These are phyloP conservation scores for Meleagris gallopavo DNA, from an alignment of 2,113 vertebrate species.

Conservation along the genomic window DNA sequence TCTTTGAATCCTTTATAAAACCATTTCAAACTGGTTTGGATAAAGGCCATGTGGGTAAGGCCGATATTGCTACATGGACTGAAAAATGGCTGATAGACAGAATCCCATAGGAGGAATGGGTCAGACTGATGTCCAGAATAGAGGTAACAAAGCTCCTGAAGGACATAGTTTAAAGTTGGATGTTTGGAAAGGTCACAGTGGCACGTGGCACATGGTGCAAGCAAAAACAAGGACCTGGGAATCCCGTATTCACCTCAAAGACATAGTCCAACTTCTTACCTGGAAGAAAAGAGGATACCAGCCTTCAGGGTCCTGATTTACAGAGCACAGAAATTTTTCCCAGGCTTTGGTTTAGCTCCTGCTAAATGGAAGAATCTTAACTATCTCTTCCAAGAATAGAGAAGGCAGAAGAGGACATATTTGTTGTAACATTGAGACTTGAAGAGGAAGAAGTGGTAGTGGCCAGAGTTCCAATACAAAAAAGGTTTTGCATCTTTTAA, in stretches of 20 bases:
- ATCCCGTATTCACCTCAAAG: background rate
- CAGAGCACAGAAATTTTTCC: background rate
- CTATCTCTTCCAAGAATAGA: background rate
- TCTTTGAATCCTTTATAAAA: background rate
- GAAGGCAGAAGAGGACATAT: background rate
- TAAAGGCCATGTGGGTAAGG: background rate
- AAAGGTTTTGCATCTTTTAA: background rate
- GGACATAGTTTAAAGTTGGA: background rate
- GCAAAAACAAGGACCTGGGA: background rate
- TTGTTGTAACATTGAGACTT: background rate
- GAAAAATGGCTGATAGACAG: background rate
- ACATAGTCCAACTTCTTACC: background rate
- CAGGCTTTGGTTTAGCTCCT: background rate
- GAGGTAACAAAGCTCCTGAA: background rate
- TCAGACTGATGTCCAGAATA: background rate
- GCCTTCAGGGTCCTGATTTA: background rate
- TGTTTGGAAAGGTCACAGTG: background rate
- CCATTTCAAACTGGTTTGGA: background rate
- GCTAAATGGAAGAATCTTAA: background rate
- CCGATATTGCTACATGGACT: background rate
- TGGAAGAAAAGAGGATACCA: background rate
- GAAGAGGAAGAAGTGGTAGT: background rate
- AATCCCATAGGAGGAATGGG: background rate
- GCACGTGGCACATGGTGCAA: fast-evolving
- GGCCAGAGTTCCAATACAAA: background rate